Base-by-base conservation (phyloP, 2,113 vertebrate genomes). In the Heterotis niloticus region DNA sequence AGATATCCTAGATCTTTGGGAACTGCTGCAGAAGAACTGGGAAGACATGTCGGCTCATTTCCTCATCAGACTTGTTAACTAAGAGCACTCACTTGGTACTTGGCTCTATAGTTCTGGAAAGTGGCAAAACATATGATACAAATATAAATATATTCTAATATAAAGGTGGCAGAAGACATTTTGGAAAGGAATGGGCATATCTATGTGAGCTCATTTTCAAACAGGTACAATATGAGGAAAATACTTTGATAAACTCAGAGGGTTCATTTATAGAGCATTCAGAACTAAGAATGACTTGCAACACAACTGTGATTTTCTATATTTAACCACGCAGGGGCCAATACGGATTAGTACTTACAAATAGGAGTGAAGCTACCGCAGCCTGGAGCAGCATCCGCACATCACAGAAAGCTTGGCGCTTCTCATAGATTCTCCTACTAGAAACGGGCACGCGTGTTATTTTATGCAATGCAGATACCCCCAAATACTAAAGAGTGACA, bases 341-440 rank as follows among this genome's bases (percentile, higher is more conserved):
- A 28, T 44, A 14, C 64, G 24, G 23, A 67, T 13, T 51, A 54
- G 20, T 14, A 24, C 64, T 56, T 64, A 5, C 13, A 67, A 77
- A 77, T 77, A 77, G 76, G 56, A 54, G n/a, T 68, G 76, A 65
- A 44, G 20, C 67, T 52, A 77, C 23, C 26, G 65, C 64, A 66
- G 2, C 34, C 7, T 44, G 26, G 44, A 44, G 67, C 67, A 64
- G 18, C 11, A 23, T 23, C 23, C 0, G 64, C 64, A 24, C 51
- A 26, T 10, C n/a, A n/a, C n/a, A n/a, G n/a, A n/a, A n/a, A n/a
- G n/a, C n/a, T n/a, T n/a, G n/a, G n/a, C n/a, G n/a, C n/a, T n/a
- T n/a, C 68, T 23, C 34, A 20, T 11, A 44, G 14, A 62, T 62
- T 20, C 59, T 20, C 13, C 10, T 62, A 62, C 20, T 62, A 62